A percentile compares a stretch with the other conserved stretches of the same genome.
phyloP scores from a whole-genome alignment of 2,888 invertebrate species.

The Aromia moschata region DNA sequence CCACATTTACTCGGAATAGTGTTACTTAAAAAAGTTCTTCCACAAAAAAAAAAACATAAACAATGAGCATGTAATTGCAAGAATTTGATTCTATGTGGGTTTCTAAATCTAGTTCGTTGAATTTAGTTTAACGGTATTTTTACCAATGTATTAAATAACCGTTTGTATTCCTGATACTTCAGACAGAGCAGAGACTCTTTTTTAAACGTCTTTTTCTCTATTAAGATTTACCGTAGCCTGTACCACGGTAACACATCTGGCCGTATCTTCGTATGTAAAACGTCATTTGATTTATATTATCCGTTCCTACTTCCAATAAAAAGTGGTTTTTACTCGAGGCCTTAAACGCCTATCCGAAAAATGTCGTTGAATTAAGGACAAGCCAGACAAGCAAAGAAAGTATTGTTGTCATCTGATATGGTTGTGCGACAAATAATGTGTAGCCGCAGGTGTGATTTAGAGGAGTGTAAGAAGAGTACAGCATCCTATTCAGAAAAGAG shows the following conservation, averaged over 20 bases:
- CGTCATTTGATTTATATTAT: conserved; percentile 24
- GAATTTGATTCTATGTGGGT: too few relatives aligned
- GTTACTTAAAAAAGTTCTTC: too few relatives aligned
- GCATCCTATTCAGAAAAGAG: conserved; percentile 14
- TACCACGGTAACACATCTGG: conserved; percentile 2
- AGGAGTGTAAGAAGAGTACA: conserved; percentile 10
- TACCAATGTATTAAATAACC: too few relatives aligned
- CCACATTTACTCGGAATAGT: too few relatives aligned
- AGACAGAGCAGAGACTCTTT: background rate
- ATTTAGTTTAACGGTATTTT: too few relatives aligned
- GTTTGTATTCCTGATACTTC: background rate
- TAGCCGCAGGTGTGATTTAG: conserved; percentile 29
- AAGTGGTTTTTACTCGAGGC: conserved; percentile 18
- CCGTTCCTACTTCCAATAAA: conserved; percentile 14
- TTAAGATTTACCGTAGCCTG: conserved; percentile 9
- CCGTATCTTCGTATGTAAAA: background rate
- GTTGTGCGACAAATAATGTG: conserved; percentile 11
- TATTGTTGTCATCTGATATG: conserved; percentile 27
- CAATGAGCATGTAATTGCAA: too few relatives aligned
- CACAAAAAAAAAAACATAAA: too few relatives aligned
- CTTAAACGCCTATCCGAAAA: conserved; percentile 9
- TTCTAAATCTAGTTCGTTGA: too few relatives aligned
- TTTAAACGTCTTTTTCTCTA: background rate
- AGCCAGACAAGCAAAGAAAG: conserved; percentile 23
- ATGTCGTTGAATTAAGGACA: conserved; percentile 26